A percentile compares a stretch with the other conserved stretches of the same genome.
phyloP scores from a whole-genome alignment of 2,113 vertebrate species.

The Onychostoma macrolepis region DNA sequence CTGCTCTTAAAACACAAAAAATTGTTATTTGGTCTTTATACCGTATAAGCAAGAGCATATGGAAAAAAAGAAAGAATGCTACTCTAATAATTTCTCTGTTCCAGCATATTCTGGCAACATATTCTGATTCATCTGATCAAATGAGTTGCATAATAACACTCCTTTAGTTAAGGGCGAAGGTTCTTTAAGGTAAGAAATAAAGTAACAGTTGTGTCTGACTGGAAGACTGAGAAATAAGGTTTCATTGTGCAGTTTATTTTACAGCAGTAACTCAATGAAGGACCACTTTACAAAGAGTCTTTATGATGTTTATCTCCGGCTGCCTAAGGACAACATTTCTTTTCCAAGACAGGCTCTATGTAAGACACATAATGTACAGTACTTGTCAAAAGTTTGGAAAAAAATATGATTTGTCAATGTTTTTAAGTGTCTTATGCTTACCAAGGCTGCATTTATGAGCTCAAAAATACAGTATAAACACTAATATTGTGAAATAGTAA shows the following conservation, averaged over 20 bases:
- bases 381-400: background rate
- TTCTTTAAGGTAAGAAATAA: background rate
- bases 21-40: background rate
- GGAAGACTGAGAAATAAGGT: background rate
- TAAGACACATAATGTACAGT: background rate
- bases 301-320: background rate
- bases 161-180: background rate
- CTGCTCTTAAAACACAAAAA: background rate
- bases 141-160: background rate
- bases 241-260: background rate
- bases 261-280: conserved; percentile 15
- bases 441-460: background rate
- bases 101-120: background rate
- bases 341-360: background rate
- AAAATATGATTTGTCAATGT: background rate
- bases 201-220: background rate
- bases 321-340: background rate
- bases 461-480: background rate
- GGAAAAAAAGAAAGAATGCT: background rate
- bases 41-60: background rate
- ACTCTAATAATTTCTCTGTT: background rate
- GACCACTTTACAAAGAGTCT: conserved; percentile 7
- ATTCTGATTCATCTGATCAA: background rate
- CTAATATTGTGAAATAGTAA: background rate
- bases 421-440: background rate